phyloP scores from a whole-genome alignment of 92 coral and sea anemone species.

The Ricordea florida region DNA sequence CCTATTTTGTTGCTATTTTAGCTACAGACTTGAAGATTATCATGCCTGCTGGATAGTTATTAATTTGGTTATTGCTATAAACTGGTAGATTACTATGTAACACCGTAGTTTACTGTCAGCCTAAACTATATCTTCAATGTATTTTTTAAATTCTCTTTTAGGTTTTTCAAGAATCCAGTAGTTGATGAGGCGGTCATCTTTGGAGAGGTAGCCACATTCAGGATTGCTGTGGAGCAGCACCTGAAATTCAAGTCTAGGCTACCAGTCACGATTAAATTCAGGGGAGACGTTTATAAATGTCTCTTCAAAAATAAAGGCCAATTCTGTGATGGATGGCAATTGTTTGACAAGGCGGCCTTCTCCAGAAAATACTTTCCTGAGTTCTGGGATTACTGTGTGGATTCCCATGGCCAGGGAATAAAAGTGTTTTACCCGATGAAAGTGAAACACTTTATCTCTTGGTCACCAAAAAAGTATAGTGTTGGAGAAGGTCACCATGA shows the following conservation, averaged over 20 bases:
- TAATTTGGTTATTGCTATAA: too few species aligned
- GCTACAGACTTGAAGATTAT: too few species aligned
- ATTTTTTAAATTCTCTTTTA: slow-evolving; percentile 1
- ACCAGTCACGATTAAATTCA: slow-evolving; percentile 17
- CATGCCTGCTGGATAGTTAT: too few species aligned
- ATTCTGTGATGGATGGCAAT: neutral
- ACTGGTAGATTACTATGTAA: too few species aligned
- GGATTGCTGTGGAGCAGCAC: slow-evolving; percentile 47
- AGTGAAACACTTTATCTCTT: slow-evolving; percentile 26
- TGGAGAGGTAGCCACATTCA: neutral
- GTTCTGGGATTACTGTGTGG: slow-evolving; percentile 49
- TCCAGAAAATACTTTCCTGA: slow-evolving; percentile 18
- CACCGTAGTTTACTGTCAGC: too few species aligned
- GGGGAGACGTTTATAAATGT: slow-evolving; percentile 42
- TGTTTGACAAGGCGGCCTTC: slow-evolving; percentile 26
- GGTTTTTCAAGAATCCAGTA: slow-evolving; percentile 16
- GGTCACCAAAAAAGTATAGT: slow-evolving; percentile 46
- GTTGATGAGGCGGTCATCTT: neutral
- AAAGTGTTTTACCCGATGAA: slow-evolving; percentile 54
- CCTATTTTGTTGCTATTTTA: too few species aligned
- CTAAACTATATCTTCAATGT: too few species aligned
- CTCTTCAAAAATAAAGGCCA: slow-evolving; percentile 30
- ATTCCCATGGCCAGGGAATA: slow-evolving; percentile 52
- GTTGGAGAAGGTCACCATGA: neutral
- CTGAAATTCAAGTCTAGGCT: slow-evolving; percentile 34